Base-by-base conservation (phyloP, 2,888 invertebrate species). In the Nemoura dubitans region DNA sequence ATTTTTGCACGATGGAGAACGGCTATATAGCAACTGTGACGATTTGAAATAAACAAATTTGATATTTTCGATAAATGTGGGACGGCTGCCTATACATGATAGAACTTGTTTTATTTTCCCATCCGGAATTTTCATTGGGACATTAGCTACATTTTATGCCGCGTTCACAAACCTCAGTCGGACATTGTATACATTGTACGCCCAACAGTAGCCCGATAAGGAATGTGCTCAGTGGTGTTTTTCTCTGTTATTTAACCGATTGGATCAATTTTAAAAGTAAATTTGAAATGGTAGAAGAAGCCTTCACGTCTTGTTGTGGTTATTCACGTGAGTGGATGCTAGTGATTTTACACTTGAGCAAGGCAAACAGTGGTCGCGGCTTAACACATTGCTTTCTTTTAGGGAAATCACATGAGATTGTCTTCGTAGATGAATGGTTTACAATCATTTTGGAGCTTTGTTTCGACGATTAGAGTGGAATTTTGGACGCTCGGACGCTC, bases 251-350 rank as follows among this genome's bases (percentile, higher is more conserved):
- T 84, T 83, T 84, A 84, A 84, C 84, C 26, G 43, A 84, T 84
- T 84, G 84, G 84, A 84, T 76, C 84, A 84, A 84, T 84, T 84
- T 76, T 27, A 84, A 84, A 84, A 84, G 84, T 84, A 84, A 84
- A 76, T 84, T 84, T 30, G 84, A 29, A 59, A 76, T 84, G 76
- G 14, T 27, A 26, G n/a, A 76, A 21, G 84, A 59, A 59, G 59
- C 59, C 76, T 29, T 76, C 84, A 84, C 84, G 84, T 84, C 26
- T 3, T 2, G 21, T 21, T 84, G 84, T 21, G 84, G 84, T 76
- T 83, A 6, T 16, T 26, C 83, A 42, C 84, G 29, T 84, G 84
- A 76, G 27, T 84, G 76, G 59, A 21, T 43, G 78, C 0, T 14
- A 5, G 78, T 78, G 59, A 26, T 78, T 78, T 28, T 25, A 27